Percentiles rank a stretch among this genome's conserved stretches.
phyloP scores from a whole-genome alignment of 2,113 vertebrate species.

The Cyrtonyx montezumae region DNA sequence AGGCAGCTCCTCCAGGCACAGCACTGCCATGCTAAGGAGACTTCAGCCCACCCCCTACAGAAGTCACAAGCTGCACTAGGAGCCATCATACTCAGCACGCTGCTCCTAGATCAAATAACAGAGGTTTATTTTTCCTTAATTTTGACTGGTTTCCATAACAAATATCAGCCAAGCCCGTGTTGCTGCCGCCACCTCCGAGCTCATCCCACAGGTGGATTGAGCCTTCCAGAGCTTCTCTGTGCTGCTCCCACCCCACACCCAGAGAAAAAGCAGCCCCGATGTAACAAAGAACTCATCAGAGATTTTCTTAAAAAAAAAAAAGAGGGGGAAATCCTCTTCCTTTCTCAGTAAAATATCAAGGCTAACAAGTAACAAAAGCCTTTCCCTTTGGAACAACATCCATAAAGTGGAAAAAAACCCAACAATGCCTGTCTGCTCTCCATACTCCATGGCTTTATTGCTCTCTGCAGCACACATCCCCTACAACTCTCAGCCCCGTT shows the following conservation, averaged over 20 bases:
- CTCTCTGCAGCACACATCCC: not conserved
- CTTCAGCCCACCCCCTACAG: accelerated
- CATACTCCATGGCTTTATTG: not conserved
- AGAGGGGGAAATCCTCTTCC: not conserved
- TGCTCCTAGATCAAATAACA: not conserved
- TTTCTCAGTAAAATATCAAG: not conserved
- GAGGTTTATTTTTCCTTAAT: accelerated
- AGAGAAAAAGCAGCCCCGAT: not conserved
- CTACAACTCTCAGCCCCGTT: not conserved
- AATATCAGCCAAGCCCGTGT: accelerated
- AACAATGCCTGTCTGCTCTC: not conserved
- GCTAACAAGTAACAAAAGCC: not conserved
- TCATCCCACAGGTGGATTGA: not conserved
- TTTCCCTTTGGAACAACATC: accelerated
- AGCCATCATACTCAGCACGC: not conserved
- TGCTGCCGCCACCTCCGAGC: not conserved
- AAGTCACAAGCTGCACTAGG: not conserved
- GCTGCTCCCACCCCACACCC: not conserved
- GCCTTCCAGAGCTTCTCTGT: not conserved
- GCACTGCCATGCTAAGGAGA: not conserved
- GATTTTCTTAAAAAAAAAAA: not conserved
- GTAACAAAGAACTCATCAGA: not conserved
- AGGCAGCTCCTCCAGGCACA: not conserved
- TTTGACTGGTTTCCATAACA: accelerated
- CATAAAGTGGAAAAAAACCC: not conserved